Base-by-base conservation (phyloP, 1,140 invertebrate genomes). In the Drosophila baimaii region DNA sequence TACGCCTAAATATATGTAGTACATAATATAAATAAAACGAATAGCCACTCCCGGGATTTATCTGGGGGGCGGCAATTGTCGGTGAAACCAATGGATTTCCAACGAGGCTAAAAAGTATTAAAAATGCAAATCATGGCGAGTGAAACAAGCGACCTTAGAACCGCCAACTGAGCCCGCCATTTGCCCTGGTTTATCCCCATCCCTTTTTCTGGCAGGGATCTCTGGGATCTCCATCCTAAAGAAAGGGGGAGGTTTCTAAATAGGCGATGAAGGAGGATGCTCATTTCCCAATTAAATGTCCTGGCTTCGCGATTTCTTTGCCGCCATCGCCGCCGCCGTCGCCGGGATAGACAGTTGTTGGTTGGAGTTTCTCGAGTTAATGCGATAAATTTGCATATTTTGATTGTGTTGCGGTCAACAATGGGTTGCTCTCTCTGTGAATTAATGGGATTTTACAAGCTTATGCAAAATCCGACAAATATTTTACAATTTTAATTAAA, bases 331-430 rank as follows among this genome's bases (percentile, higher is more conserved):
- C 49, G 23, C 8, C 44, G 25, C 15, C 46, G 46, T n/a, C 46
- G 29, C 15, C 29, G 51, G 51, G 19, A 52, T 52, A 52, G 51
- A 52, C 51, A 52, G 51, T 52, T 12, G 35, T 13, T 1, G 15
- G 35, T 37, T 39, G 70, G 61, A 79, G 70, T 82, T 86, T 79
- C 79, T 63, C 82, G 81, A 91, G 77, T 91, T 91, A 91, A 91
- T 91, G 88, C 88, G 82, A 90, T 90, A 90, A 88, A 90, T 90
- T 90, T 90, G 88, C 88, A 90, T 90, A 90, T 90, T 90, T 90
- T 90, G 88, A 90, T 90, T 90, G 82, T 88, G 84, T 89, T 88
- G 84, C 80, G 84, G 84, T 88, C 84, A 88, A 89, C 84, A 88
- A 88, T 89, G 84, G 83, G 84, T 88, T 89, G 84, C 84, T 83